Conservation (phyloP, 2,797 vertebrate species). For the Gastrophryne carolinensis region DNA sequence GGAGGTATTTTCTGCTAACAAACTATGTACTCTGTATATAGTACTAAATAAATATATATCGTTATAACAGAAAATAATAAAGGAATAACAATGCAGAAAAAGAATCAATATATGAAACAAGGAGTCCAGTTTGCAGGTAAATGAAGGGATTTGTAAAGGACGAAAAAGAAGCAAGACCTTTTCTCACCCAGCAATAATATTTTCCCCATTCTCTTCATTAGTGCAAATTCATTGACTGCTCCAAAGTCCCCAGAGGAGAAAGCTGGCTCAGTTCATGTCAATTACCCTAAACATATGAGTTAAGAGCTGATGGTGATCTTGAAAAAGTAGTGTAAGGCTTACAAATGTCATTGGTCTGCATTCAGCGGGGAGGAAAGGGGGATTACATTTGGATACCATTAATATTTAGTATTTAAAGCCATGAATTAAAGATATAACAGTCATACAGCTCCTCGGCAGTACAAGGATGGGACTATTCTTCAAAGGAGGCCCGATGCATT, state of each 20-base stretch:
- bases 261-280: constrained; percentile 61
- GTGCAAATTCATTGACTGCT: constrained; percentile 61
- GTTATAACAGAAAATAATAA: background rate
- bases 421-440: no score
- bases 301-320: constrained; percentile 58
- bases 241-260: constrained; percentile 61
- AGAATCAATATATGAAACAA: background rate
- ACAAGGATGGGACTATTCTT: no score
- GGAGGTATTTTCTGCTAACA: no score
- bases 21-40: no score
- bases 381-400: constrained; percentile 55
- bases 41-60: background rate
- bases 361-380: constrained; percentile 63
- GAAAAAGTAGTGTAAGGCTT: constrained; percentile 62
- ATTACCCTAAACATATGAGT: constrained; percentile 64
- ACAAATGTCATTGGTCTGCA: constrained; percentile 59
- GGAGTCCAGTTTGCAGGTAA: background rate
- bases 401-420: no score
- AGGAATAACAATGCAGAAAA: background rate
- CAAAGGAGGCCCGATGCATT: background rate
- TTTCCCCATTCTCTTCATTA: constrained; percentile 57
- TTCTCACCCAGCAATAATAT: background rate
- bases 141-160: background rate
- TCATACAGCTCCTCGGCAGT: no score
- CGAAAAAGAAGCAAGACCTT: background rate